These are phyloP conservation scores for Peromyscus californicus DNA, from an alignment of 2,113 vertebrate species.

Conservation along the genomic window DNA sequence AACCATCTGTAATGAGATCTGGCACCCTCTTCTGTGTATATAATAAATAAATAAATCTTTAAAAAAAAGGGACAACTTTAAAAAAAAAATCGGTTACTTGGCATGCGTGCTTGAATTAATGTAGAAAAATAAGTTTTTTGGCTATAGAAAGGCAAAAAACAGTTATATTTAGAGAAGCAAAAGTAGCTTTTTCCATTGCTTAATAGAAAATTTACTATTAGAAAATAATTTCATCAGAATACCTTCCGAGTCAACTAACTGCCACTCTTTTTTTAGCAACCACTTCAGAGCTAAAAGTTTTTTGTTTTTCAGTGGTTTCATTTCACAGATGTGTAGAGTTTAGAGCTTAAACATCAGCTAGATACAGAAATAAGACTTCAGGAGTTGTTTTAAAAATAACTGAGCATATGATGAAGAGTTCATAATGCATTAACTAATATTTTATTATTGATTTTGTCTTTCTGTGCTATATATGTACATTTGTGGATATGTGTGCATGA, in stretches of 20 bases:
- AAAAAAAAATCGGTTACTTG: not conserved
- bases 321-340: conserved; percentile 5
- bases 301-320: conserved; percentile 30
- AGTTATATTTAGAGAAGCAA: conserved; percentile 49
- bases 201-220: not conserved
- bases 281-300: not conserved
- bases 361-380: conserved; percentile 26
- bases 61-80: too few species aligned
- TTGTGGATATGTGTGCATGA: not conserved
- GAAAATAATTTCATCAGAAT: not conserved
- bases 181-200: not conserved
- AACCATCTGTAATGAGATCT: too few species aligned
- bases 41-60: too few species aligned
- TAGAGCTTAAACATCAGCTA: conserved; percentile 41
- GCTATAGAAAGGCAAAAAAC: not conserved
- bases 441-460: not conserved
- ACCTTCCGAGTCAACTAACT: not conserved
- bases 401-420: conserved; percentile 1
- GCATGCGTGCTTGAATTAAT: not conserved
- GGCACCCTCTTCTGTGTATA: too few species aligned
- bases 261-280: not conserved
- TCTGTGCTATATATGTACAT: not conserved
- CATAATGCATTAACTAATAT: not conserved
- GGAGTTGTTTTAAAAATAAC: conserved; percentile 36
- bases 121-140: not conserved